Base-by-base conservation (phyloP, 2,888 invertebrate species). In the Chloroclysta siterata region DNA sequence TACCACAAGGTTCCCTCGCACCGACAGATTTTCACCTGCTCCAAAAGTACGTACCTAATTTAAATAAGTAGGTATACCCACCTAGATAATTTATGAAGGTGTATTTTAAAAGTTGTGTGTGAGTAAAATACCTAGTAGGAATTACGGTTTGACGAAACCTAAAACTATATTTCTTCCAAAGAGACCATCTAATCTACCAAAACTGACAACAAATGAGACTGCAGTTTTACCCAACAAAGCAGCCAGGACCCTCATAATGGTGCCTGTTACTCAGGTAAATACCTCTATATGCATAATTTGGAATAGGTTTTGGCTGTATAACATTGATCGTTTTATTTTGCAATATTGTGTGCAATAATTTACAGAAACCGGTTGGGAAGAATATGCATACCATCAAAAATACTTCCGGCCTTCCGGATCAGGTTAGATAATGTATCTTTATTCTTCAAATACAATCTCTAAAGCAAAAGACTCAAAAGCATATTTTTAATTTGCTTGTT, bases 131-230 rank as follows among this genome's bases (percentile, higher is more conserved):
- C n/a, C n/a, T n/a, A n/a, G n/a, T n/a, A n/a, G n/a, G n/a, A n/a
- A n/a, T n/a, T n/a, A n/a, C n/a, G n/a, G n/a, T n/a, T n/a, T n/a
- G n/a, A 11, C 11, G 10, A 33, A 33, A 33, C 33, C 8, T 15
- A 44, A 14, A 44, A 14, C 42, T 15, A 44, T 15, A 15, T 17
- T 46, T 51, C 7, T 62, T 65, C 10, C 48, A 33, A 69, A 86
- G 84, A 81, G 70, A 67, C 76, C 75, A 33, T 72, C 78, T 17
- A 73, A 75, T 13, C 71, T 77, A 60, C 73, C 81, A 7, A 77
- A 68, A 71, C 78, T 77, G 65, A 55, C 69, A 56, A 48, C 55
- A 53, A 69, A 77, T 65, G 69, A 77, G 4, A 22, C 48, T 42
- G 13, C 54, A 52, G 13, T 44, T 33, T 0, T 52, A 1, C 28